A percentile compares a stretch with the other conserved stretches of the same genome.
Conservation (phyloP, 2,888 invertebrate genomes). For the Rosalia funebris region DNA sequence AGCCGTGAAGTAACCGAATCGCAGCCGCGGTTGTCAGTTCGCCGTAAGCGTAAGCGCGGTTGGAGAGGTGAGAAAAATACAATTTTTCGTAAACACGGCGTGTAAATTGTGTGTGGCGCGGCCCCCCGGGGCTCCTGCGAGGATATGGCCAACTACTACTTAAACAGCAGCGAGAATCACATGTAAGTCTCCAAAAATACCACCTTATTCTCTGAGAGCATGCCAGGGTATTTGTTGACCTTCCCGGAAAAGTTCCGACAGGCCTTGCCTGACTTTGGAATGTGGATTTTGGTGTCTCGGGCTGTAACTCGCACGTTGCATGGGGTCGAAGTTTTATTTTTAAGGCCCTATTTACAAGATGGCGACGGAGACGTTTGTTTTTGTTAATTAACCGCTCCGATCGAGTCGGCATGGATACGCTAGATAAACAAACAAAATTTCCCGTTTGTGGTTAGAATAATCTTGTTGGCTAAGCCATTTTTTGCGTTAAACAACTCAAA, state of each 20-base stretch:
- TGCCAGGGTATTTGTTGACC: slow-evolving; percentile 9
- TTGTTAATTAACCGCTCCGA: slow-evolving; percentile 11
- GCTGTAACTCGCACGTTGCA: slow-evolving; percentile 5
- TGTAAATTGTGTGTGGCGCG: slow-evolving; percentile 54
- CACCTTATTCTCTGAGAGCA: background rate
- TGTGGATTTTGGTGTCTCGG: slow-evolving; percentile 19
- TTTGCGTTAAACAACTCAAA: background rate
- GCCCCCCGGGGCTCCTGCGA: slow-evolving; percentile 53
- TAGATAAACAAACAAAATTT: slow-evolving; percentile 18
- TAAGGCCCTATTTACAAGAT: slow-evolving; percentile 38
- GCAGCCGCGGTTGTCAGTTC: slow-evolving; percentile 35
- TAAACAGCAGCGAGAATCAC: slow-evolving; percentile 49
- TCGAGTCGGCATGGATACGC: background rate
- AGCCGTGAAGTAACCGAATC: slow-evolving; percentile 11
- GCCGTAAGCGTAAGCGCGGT: slow-evolving; percentile 29
- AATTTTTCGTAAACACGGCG: slow-evolving; percentile 49
- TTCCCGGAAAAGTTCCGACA: slow-evolving; percentile 22
- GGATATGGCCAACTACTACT: slow-evolving; percentile 60
- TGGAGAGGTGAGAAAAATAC: slow-evolving; percentile 19
- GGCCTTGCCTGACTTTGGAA: slow-evolving; percentile 18
- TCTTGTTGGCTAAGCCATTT: background rate
- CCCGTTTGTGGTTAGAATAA: slow-evolving; percentile 10
- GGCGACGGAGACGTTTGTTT: slow-evolving; percentile 33
- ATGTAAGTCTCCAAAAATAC: slow-evolving; percentile 48
- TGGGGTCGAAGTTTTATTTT: slow-evolving; percentile 26